A percentile compares a stretch with the other conserved stretches of the same genome.
These are phyloP conservation scores for Candidula unifasciata DNA, from an alignment of 2,888 invertebrate genomes.

Conservation along the genomic window DNA sequence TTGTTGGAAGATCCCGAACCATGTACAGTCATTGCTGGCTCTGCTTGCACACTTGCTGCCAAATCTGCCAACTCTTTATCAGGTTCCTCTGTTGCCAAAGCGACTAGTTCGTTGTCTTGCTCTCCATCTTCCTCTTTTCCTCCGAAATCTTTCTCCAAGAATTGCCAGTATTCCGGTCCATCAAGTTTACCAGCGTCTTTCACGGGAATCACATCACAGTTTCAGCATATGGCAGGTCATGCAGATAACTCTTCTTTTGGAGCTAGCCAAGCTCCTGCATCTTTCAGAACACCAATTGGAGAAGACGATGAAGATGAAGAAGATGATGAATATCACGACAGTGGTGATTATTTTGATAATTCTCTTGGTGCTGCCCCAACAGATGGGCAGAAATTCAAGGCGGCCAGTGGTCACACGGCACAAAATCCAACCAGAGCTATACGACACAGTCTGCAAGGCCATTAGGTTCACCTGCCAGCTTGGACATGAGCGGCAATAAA, in stretches of 20 bases:
- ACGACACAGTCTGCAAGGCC: not conserved
- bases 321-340: constrained; percentile 45
- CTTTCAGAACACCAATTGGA: not conserved
- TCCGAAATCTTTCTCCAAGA: not conserved
- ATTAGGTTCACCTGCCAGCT: not conserved
- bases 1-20: constrained; percentile 47
- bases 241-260: not conserved
- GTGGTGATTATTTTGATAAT: constrained; percentile 43
- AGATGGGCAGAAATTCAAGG: not conserved
- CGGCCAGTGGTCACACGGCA: not conserved
- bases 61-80: not conserved
- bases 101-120: not conserved
- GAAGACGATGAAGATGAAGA: constrained; percentile 17
- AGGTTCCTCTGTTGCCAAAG: not conserved
- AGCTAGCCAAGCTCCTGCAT: constrained; percentile 17
- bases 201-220: not conserved
- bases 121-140: constrained; percentile 30
- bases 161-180: not conserved
- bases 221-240: not conserved
- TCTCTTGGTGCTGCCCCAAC: not conserved
- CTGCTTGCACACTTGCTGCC: not conserved
- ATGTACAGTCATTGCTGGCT: constrained; percentile 26
- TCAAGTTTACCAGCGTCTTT: constrained; percentile 46
- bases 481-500: constrained; percentile 5
- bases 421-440: not conserved